These are phyloP conservation scores for Typhlichthys subterraneus DNA, from an alignment of 2,797 vertebrate genomes.

Conservation along the genomic window DNA sequence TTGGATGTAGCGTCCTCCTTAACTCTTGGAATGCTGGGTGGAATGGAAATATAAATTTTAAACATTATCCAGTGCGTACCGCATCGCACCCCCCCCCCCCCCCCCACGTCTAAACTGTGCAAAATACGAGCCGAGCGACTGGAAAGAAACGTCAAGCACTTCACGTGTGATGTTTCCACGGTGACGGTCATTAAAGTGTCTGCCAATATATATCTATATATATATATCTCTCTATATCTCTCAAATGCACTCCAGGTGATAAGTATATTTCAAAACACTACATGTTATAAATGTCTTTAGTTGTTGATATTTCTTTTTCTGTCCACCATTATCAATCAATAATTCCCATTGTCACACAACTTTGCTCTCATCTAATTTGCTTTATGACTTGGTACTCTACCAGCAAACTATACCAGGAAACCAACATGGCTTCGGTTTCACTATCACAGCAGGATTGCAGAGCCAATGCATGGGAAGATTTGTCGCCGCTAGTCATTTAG, in stretches of 20 bases:
- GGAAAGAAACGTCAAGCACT: background rate
- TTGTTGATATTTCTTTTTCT: no score
- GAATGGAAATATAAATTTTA: background rate
- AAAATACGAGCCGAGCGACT: background rate
- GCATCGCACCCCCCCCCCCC: background rate
- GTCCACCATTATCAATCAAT: background rate
- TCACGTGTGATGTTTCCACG: conserved; percentile 1
- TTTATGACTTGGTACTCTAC: no score
- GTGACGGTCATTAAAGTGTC: background rate
- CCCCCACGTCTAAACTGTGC: background rate
- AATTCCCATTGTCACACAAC: background rate
- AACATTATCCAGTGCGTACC: background rate
- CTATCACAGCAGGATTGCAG: no score
- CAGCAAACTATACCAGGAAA: background rate
- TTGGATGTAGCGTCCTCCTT: background rate
- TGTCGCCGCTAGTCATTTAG: no score
- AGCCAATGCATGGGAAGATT: no score
- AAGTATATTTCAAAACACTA: background rate
- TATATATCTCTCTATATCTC: background rate
- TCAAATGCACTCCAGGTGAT: conserved; percentile 3
- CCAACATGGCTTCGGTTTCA: background rate
- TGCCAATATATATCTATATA: background rate
- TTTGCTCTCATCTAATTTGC: no score
- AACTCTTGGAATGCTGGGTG: no score
- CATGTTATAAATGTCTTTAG: background rate